Base-by-base conservation (phyloP, 1,140 invertebrate genomes). In the Andrena cerasifolii region DNA sequence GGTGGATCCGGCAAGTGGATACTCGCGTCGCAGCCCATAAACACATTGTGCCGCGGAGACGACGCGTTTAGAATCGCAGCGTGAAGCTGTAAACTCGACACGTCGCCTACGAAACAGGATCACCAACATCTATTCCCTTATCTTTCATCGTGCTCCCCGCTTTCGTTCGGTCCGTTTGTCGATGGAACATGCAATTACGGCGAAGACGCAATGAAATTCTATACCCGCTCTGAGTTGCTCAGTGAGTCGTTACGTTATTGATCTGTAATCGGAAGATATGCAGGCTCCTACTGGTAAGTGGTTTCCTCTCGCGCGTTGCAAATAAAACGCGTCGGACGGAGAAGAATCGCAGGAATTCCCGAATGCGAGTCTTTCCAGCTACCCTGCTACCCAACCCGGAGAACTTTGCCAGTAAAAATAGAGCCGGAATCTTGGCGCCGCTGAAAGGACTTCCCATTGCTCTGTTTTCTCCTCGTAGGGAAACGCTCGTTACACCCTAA, bases 11-110 rank as follows among this genome's bases (percentile, higher is more conserved):
- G 66, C 66, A 59, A 70, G 24, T 43, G 33, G 51, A 33, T 45
- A 36, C 54, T 67, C 53, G 12, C 54, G 45, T 70, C 59, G 65
- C 74, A 49, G 43, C 43, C 45, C 68, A 33, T 78, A 78, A 72
- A 73, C 68, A 78, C 59, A 73, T 73, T 65, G 59, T 73, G 47
- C 58, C 26, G n/a, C 40, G 51, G 58, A 53, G 76, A 73, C 76
- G 76, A 73, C 58, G 67, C 75, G 75, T 77, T 76, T 68, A 76
- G 43, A 68, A 68, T 53, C 63, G 28, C 33, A 26, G 2, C 73
- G 73, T 45, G 63, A 59, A 51, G 73, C 16, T 59, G 49, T 72
- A 78, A 78, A 72, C 67, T 78, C 28, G 12, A 56, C 59, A 14
- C 56, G 73, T 73, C 49, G 36, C 28, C 54, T 36, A 28, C 76